Percentiles rank a stretch among this genome's conserved stretches.
These are phyloP conservation scores for Telenomus remus DNA, from an alignment of 1,140 invertebrate genomes.

Conservation along the genomic window DNA sequence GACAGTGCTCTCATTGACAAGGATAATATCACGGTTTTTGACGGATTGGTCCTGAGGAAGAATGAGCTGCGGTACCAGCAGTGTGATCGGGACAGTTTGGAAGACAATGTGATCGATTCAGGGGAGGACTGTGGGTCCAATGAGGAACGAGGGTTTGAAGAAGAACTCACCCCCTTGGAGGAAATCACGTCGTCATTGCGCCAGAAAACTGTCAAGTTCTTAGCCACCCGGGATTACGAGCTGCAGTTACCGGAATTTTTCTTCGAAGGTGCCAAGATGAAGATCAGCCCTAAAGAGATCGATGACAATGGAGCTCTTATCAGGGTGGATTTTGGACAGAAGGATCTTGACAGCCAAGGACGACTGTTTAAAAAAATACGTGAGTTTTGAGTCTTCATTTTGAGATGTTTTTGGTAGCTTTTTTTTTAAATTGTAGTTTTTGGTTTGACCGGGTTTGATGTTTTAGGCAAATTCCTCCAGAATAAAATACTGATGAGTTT, in stretches of 20 bases:
- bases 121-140: constrained; percentile 56
- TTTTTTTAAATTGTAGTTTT: too few species aligned
- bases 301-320: constrained; percentile 83
- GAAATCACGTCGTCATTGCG: constrained; percentile 83
- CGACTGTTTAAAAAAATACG: constrained; percentile 84
- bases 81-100: constrained; percentile 66
- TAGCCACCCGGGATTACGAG: constrained; percentile 85
- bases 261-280: constrained; percentile 82
- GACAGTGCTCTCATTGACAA: constrained; percentile 79
- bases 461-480: constrained; percentile 84
- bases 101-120: constrained; percentile 65
- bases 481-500: constrained; percentile 84
- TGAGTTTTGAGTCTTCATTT: constrained; percentile 72
- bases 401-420: too few species aligned
- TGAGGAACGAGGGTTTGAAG: constrained; percentile 62
- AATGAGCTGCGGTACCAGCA: constrained; percentile 79
- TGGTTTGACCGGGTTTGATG: background rate
- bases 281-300: constrained; percentile 82
- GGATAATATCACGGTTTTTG: constrained; percentile 82
- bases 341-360: constrained; percentile 71
- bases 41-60: constrained; percentile 81
- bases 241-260: constrained; percentile 81
- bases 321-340: constrained; percentile 81
- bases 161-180: constrained; percentile 78
- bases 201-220: constrained; percentile 81